Base-by-base conservation (phyloP, 2,113 vertebrate genomes). In the Plotosus lineatus region DNA sequence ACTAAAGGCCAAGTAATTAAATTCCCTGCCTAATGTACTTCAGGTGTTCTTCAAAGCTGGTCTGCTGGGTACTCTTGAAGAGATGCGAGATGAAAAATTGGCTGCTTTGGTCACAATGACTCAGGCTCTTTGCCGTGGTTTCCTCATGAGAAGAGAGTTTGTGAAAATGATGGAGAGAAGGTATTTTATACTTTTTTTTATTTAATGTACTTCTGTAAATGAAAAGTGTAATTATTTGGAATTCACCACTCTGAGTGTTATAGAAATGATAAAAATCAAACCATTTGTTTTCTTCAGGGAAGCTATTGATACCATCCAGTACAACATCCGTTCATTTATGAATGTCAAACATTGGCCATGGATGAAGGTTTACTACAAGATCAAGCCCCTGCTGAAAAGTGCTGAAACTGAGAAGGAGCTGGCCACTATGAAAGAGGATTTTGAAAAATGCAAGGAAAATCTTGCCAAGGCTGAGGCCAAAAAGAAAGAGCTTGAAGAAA, bases 11-110 rank as follows among this genome's bases (percentile, higher is more conserved):
- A 65, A 56, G 8, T 14, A 44, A 12, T 17, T 11, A 33, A n/a
- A 55, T 44, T 50, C 10, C 3, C 14, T 80, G 6, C 15, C 3
- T n/a, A n/a, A 36, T 60, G 65, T 12, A 7, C 46, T 80, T 38
- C 40, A 96, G 95, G 95, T 96, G 81, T 96, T 96, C 91, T 96
- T 96, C 90, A 95, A 95, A 93, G 95, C 95, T 90, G 95, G 95
- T 50, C 90, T 96, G 71, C 17, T 96, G 85, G 95, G 95, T 51
- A 88, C 91, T 33, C 91, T 96, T 84, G 95, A 96, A 65, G 95
- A 96, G 90, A 95, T 96, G 95, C 91, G 94, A 40, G 95, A 96
- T 89, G 95, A 96, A 4, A 95, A 95, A 78, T 81, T 95, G 84
- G 94, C 94, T 36, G 75, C 91, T 85, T 89, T 96, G 79, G 94